Evolutionary conservation across 2,888 invertebrate species (phyloP), one percentile per base, ranked within the genome.

Genomic region (Piscicola geometra): DNA sequence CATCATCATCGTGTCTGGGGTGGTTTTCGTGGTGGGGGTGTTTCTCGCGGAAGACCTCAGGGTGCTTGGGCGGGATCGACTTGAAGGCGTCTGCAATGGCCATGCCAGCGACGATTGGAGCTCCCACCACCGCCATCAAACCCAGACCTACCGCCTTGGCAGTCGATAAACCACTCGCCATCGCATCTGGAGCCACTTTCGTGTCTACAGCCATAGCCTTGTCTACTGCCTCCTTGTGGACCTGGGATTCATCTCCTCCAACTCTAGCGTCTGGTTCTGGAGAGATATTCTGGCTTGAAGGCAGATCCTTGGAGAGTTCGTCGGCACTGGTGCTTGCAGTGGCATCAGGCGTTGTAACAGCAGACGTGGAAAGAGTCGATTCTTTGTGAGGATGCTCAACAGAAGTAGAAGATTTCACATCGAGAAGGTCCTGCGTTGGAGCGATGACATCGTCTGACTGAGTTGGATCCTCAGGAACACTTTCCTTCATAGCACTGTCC

Each of bases 71-170:
- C 15, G 66, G 76, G 33, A 50, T 71, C 41, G 36, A 33, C 35
- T 64, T 74, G 64, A 93, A 90, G 5, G 92, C 93, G 86, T 93
- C 91, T 1, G 90, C 89, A 30, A 93, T 90, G 66, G 82, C 81
- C 84, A 82, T 92, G 41, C 94, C 94, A 64, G 94, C 94, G 77
- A 94, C 85, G 32, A 94, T 89, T 2, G 96, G 95, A 30, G 92
- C 93, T 50, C 92, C 93, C 70, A 93, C 90, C 41, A 95, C 89
- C 32, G 94, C 94, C 79, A 96, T 86, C 0, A 94, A 87, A 0
- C 84, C 84, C 33, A 83, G 71, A 33, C 77, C 77, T n/a, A 77
- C 69, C 32, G 75, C 77, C 41, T 77, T 75, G 21, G 77, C 75
- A 33, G 75, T 75, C 9, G 75, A 75, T 41, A 77, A 32, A 33